These are phyloP conservation scores for Oceanites oceanicus DNA, from an alignment of 2,113 vertebrate species.

Conservation along the genomic window DNA sequence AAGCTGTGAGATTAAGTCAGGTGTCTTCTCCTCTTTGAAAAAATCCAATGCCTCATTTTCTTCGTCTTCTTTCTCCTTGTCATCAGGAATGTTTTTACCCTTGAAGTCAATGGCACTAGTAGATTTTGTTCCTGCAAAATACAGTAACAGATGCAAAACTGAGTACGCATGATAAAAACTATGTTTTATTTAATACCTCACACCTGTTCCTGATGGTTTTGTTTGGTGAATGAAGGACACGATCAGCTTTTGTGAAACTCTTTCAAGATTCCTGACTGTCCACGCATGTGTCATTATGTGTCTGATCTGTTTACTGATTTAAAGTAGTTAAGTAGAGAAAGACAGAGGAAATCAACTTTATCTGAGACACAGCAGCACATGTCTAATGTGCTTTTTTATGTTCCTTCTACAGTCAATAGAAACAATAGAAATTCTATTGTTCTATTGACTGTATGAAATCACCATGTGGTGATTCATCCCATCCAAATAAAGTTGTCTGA, in stretches of 20 bases:
- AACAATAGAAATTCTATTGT: constrained; percentile 1
- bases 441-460: too few species aligned
- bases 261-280: neutral
- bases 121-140: constrained; percentile 74
- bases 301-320: neutral
- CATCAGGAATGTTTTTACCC: constrained; percentile 54
- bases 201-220: neutral
- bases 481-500: neutral
- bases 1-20: constrained; percentile 3
- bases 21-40: constrained; percentile 72
- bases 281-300: neutral
- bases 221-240: neutral
- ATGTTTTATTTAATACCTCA: neutral
- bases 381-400: constrained; percentile 11
- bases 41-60: constrained; percentile 76
- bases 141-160: neutral
- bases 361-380: neutral
- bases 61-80: constrained; percentile 47
- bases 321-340: neutral
- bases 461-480: neutral
- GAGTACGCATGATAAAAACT: neutral
- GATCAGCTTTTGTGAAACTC: neutral
- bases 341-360: constrained; percentile 10
- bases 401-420: neutral
- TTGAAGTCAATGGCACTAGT: constrained; percentile 47